phyloP scores from a whole-genome alignment of 2,888 invertebrate species.

The Xestia xanthographa region DNA sequence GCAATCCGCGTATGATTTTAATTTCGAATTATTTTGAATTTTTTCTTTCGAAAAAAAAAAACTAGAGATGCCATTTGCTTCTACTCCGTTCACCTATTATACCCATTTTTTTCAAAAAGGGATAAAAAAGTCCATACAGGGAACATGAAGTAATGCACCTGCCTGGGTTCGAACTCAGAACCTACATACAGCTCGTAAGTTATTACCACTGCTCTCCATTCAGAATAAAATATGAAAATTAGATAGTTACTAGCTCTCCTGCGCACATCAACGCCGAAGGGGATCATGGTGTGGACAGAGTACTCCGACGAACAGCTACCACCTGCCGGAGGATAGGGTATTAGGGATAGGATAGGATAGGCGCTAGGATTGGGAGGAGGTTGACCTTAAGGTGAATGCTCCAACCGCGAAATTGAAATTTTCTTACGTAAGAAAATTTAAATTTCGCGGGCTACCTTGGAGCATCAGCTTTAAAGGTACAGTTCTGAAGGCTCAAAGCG shows the following conservation, averaged over 20 bases:
- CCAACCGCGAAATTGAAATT: too few relatives aligned
- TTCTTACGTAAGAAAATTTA: too few relatives aligned
- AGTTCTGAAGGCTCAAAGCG: not conserved
- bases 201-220: not conserved
- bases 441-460: too few relatives aligned
- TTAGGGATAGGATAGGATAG: slow-evolving; percentile 18
- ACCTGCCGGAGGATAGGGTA: slow-evolving; percentile 73
- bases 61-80: too few relatives aligned
- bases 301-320: slow-evolving; percentile 86
- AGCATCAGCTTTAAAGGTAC: too few relatives aligned
- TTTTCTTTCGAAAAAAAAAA: too few relatives aligned
- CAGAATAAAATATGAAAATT: slow-evolving; percentile 37
- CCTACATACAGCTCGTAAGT: not conserved
- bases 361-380: not conserved
- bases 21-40: too few relatives aligned
- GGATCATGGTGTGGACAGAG: slow-evolving; percentile 87
- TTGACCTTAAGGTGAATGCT: too few relatives aligned
- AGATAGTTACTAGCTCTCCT: slow-evolving; percentile 85
- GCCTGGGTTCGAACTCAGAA: not conserved
- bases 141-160: not conserved
- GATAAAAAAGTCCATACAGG: too few relatives aligned
- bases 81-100: too few relatives aligned
- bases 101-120: too few relatives aligned
- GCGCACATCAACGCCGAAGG: slow-evolving; percentile 85
- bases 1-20: too few relatives aligned